Evolutionary conservation across 2,113 vertebrate species (phyloP).

Genomic region (Cyphomyrus discorhynchus): DNA sequence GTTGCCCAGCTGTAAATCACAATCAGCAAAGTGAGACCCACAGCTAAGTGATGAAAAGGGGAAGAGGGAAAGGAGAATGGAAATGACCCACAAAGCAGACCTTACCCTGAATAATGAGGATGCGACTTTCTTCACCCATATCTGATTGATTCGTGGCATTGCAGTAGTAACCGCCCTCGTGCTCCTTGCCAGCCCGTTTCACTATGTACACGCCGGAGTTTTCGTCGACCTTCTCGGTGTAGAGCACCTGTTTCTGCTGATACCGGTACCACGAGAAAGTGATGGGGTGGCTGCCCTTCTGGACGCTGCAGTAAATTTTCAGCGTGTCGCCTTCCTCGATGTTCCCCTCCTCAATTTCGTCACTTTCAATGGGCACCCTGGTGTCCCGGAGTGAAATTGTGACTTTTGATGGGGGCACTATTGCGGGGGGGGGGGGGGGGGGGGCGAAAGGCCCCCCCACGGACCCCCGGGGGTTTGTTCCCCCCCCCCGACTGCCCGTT

Average conservation of each 20-base stretch:
- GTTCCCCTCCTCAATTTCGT: conserved; percentile 20
- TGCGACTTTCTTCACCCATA: conserved; percentile 5
- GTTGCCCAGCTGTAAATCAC: background rate
- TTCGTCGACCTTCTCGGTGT: fast-evolving
- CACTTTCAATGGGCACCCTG: background rate
- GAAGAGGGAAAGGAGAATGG: background rate
- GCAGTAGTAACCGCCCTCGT: conserved; percentile 52
- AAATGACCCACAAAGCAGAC: background rate
- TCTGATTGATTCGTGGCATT: conserved; percentile 45
- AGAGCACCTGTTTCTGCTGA: background rate
- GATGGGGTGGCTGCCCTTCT: conserved; percentile 47
- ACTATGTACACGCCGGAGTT: conserved; percentile 19
- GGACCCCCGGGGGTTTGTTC: no score
- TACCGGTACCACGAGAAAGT: conserved; percentile 50
- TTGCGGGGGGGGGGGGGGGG: no score
- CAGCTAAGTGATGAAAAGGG: background rate
- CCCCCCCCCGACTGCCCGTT: no score
- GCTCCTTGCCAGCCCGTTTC: background rate
- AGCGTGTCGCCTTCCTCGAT: conserved; percentile 37
- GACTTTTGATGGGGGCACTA: conserved; percentile 45
- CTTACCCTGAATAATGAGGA: conserved; percentile 39
- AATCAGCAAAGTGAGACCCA: background rate
- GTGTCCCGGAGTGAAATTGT: background rate
- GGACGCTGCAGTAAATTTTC: conserved; percentile 43
- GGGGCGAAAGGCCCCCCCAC: no score